Evolutionary conservation across 1,140 invertebrate species (phyloP).

Genomic region (Drosophila pruinosa): DNA sequence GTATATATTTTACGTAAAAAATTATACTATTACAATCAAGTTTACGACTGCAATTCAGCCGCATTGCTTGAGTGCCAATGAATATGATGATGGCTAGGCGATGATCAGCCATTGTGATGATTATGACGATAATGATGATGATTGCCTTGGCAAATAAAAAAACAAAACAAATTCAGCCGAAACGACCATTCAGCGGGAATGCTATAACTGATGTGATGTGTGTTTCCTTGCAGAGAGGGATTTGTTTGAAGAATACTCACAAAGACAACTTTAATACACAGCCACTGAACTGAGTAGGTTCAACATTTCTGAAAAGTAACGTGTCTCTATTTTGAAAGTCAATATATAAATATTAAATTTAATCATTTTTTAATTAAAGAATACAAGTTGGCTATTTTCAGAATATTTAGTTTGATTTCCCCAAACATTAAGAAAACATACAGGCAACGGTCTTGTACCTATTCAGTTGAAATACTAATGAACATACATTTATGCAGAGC

Average conservation of each 20-base stretch:
- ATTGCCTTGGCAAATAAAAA: slow-evolving; percentile 52
- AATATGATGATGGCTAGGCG: slow-evolving; percentile 58
- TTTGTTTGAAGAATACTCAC: neutral
- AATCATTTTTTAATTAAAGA: too few relatives aligned
- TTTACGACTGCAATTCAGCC: slow-evolving; percentile 70
- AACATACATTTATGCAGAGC: too few relatives aligned
- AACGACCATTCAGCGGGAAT: neutral
- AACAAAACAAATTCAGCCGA: slow-evolving; percentile 1
- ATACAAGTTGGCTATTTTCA: too few relatives aligned
- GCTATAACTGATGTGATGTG: neutral
- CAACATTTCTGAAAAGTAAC: too few relatives aligned
- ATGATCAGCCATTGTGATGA: slow-evolving; percentile 29
- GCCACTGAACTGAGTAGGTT: too few relatives aligned
- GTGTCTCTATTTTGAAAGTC: too few relatives aligned
- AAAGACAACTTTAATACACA: too few relatives aligned
- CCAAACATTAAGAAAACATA: too few relatives aligned
- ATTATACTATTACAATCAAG: slow-evolving; percentile 79
- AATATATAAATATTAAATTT: too few relatives aligned
- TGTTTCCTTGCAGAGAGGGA: neutral
- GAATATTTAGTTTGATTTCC: too few relatives aligned
- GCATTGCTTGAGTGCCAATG: slow-evolving; percentile 65
- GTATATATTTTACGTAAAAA: slow-evolving; percentile 51
- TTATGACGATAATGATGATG: slow-evolving; percentile 65
- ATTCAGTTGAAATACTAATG: too few relatives aligned
- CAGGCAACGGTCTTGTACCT: too few relatives aligned